These are phyloP conservation scores for Cynopterus brachyotis DNA, from an alignment of 2,113 vertebrate genomes.

Conservation along the genomic window DNA sequence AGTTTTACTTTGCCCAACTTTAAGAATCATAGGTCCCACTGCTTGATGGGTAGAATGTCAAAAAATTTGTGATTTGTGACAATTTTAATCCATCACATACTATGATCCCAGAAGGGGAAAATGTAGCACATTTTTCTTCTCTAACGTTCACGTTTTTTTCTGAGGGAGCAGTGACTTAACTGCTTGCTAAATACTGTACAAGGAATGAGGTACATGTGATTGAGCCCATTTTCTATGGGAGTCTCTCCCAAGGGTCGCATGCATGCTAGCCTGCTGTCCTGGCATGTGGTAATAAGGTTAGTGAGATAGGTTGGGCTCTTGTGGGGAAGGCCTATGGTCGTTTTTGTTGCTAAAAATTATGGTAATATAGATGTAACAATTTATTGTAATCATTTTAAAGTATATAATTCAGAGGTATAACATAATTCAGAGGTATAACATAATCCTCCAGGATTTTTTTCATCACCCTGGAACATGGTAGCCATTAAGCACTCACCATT, in stretches of 20 bases:
- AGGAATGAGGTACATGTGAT: background rate
- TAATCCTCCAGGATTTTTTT: background rate
- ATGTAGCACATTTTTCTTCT: background rate
- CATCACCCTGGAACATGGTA: background rate
- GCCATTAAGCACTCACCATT: background rate
- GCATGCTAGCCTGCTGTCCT: background rate
- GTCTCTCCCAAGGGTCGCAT: background rate
- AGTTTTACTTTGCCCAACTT: background rate
- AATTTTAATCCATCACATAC: background rate
- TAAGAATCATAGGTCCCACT: background rate
- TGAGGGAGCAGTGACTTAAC: background rate
- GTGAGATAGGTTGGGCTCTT: background rate
- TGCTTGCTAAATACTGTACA: background rate
- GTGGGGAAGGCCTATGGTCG: background rate
- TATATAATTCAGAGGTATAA: background rate
- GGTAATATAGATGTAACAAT: background rate
- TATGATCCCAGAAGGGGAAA: background rate
- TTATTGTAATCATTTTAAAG: background rate
- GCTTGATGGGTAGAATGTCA: background rate
- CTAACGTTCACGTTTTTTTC: background rate
- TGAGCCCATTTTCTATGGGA: background rate
- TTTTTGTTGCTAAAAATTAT: background rate
- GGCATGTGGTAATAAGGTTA: background rate
- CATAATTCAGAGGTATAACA: background rate
- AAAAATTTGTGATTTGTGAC: slow-evolving; percentile 25